Base-by-base conservation (phyloP, 2,113 vertebrate genomes). In the Oceanodroma tethys region DNA sequence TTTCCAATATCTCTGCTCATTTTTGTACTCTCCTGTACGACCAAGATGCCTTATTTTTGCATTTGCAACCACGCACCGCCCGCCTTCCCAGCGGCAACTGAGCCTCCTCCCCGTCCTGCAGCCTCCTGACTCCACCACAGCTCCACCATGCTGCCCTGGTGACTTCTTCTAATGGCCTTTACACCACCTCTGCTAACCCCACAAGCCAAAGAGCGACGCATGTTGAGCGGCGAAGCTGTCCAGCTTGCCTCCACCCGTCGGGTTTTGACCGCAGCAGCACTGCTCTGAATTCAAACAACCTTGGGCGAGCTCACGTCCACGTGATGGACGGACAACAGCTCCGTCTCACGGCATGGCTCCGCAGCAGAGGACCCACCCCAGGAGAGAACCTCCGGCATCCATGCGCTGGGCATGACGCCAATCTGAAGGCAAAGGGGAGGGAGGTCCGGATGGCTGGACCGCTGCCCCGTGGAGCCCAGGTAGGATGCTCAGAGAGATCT, bases 61-160 rank as follows among this genome's bases (percentile, higher is more conserved):
- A 1, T 47, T 40, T 65, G 25, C 34, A 75, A 6, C 15, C n/a
- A 78, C 2, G 12, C 18, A 59, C 4, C 2, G 0, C n/a, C 27
- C 13, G 17, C 47, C 25, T 40, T 81, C 63, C 38, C 5, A 1
- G 21, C 0, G 1, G 30, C 50, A 59, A 15, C 10, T 0, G 1
- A 71, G 47, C 40, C 45, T 79, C 45, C 16, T 91, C 50, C 30
- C 38, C 2, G 2, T 25, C 58, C 76, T 87, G 40, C n/a, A 36
- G 38, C 45, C 30, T 59, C 27, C 47, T 40, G 47, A 50, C 13
- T 23, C 50, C 26, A 21, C 7, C 29, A 2, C 45, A 73, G 14
- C 59, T 56, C 72, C 42, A 72, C 47, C 65, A 30, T 1, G 0
- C 50, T 71, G 65, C 78, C 47, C n/a, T 43, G 59, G 50, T 16